phyloP scores from a whole-genome alignment of 1,140 invertebrate species.

The Ostrea denselamellosa region DNA sequence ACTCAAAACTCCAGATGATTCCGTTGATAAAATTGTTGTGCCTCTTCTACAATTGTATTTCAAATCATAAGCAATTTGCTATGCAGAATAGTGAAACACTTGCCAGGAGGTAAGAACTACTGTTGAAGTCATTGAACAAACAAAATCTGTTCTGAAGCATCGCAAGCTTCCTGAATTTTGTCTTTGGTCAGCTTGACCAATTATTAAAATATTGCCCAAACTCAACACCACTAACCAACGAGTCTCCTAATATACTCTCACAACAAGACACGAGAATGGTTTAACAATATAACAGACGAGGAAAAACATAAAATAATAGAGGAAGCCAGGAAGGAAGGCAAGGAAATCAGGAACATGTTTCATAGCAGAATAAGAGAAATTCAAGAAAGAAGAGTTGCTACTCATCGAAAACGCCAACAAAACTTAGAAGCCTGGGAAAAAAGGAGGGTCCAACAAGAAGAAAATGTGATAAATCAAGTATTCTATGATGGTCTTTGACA shows the following conservation, averaged over 20 bases:
- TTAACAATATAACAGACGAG: conserved; percentile 31
- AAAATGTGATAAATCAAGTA: conserved; percentile 52
- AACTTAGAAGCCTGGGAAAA: conserved; percentile 46
- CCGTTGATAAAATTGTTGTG: conserved; percentile 16
- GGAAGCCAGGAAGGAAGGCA: conserved; percentile 41
- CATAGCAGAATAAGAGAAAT: too few species aligned
- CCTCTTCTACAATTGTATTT: conserved; percentile 32
- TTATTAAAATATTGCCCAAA: conserved; percentile 44
- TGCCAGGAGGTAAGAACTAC: conserved; percentile 43
- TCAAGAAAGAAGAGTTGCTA: too few species aligned
- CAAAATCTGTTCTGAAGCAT: conserved; percentile 32
- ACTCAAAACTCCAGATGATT: neutral
- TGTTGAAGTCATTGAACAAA: neutral
- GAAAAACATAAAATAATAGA: conserved; percentile 36
- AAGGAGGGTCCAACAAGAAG: conserved; percentile 12
- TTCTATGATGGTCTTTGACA: conserved; percentile 60
- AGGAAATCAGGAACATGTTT: conserved; percentile 4
- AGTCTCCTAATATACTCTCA: conserved; percentile 41
- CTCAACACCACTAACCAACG: conserved; percentile 41
- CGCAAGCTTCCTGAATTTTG: conserved; percentile 45
- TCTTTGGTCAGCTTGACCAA: conserved; percentile 42
- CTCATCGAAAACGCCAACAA: too few species aligned
- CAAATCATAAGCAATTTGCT: neutral
- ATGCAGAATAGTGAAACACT: conserved; percentile 5
- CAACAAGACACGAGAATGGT: conserved; percentile 51